Base-by-base conservation (phyloP, 92 coral and sea anemone genomes). In the Phenganax marumi region DNA sequence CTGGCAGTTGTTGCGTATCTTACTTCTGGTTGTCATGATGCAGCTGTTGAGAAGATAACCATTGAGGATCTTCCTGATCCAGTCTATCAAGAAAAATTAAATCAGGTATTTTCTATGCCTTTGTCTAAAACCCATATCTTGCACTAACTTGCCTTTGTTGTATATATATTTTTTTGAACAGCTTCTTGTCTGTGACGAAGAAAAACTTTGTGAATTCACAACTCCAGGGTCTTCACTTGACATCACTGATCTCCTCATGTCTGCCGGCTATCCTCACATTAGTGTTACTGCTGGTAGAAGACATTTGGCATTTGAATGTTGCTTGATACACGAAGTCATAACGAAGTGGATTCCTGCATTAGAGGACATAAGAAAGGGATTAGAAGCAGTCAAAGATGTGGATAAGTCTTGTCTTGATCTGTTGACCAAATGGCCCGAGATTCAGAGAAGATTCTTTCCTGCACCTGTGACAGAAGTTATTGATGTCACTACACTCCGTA, bases 181-280 rank as follows among this genome's bases (percentile, higher is more conserved):
- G 76, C 76, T 70, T 47, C 52, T 50, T 13, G 55, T 46, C 22
- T 70, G 76, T 70, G 54, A n/a, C 10, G 76, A 70, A 46, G 76
- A 70, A 70, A 50, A 8, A 53, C 76, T 70, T 70, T 46, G 52
- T 17, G n/a, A 24, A 21, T 70, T 70, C 33, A 70, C 76, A 8
- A 14, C 54, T 46, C 52, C 56, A 3, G 76, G 14, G 17, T 56
- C 61, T 39, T 1, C 71, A 70, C 69, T 71, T 25, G 68, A 64
- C 55, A 76, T 85, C 21, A 24, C 61, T 19, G 88, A 85, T 81
- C 55, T 50, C 54, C 84, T 85, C 24, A 64, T 77, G 8, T 50
- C 88, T 18, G 77, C 84, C 0, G 88, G 88, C 9, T 85, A 74
- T 85, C 88, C 88, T 47, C 77, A 85, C 69, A 63, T 85, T 39